Conservation (phyloP, 1,140 invertebrate genomes). For the Penaeus vannamei region DNA sequence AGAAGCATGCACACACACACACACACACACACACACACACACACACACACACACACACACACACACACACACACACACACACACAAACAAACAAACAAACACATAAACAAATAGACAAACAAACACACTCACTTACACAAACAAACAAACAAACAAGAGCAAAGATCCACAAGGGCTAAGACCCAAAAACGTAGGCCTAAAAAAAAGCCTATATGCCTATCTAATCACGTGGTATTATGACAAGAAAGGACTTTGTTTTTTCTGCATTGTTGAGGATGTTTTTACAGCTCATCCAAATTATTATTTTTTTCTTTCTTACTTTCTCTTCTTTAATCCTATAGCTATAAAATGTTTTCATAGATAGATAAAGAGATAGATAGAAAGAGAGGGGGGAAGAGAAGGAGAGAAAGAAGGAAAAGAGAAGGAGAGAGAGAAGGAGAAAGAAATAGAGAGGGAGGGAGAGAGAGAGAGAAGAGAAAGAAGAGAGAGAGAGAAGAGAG, state of each 20-base stretch:
- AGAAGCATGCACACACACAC: neutral
- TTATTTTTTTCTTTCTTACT: no score
- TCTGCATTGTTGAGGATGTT: no score
- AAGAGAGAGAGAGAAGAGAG: no score
- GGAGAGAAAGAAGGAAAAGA: conserved; percentile 3
- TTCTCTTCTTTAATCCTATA: neutral
- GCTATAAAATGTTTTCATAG: neutral
- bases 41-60: neutral
- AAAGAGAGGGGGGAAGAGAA: neutral
- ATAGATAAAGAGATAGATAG: neutral
- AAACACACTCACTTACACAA: neutral
- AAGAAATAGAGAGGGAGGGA: neutral
- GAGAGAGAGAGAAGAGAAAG: no score
- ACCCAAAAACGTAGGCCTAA: no score
- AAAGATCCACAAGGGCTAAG: no score
- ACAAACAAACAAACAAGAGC: no score
- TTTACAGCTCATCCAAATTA: no score
- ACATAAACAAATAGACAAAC: neutral
- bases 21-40: neutral
- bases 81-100: neutral
- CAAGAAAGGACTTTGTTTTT: no score
- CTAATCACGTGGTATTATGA: no score
- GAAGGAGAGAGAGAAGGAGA: neutral
- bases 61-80: neutral
- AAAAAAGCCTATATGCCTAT: no score